Base-by-base conservation (phyloP, 2,113 vertebrate genomes). In the Calonectris borealis region DNA sequence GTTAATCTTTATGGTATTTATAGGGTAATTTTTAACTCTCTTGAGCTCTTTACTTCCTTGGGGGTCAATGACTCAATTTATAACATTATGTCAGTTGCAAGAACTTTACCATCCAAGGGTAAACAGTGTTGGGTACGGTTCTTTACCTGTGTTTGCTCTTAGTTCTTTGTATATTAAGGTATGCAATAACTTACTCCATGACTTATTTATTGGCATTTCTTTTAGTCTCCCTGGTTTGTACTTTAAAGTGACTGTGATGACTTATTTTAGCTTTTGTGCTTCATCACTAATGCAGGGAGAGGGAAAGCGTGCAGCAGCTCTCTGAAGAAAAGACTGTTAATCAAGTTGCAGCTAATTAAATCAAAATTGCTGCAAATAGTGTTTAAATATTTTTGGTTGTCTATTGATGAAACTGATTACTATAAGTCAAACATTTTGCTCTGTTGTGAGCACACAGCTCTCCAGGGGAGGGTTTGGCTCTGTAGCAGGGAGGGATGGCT, bases 1-100 rank as follows among this genome's bases (percentile, higher is more conserved):
- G 93, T 96, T 98, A 96, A 96, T 98, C 97, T 98, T 97, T 91
- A 93, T 76, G 93, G 92, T 97, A 96, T 97, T 97, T 97, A 97
- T 96, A 94, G 97, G 95, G 94, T 97, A 97, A 97, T 97, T 97
- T 97, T 98, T 96, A 87, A 90, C 87, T 86, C 65, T 85, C 77
- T 57, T 71, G 58, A 72, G 62, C 72, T 93, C 82, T 65, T 90
- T 91, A 70, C 91, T 94, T 94, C 93, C 94, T 94, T 61, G 27
- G 34, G n/a, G 93, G 94, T 95, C 93, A 77, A 38, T 94, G 92
- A 86, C 70, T 95, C 85, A 54, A 94, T 96, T 96, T 89, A 93
- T 97, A 90, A 94, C 85, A 12, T 83, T 22, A 18, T 94, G 90
- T 91, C 89, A 95, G 78, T n/a, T 75, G 22, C 65, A 91, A 96